Conservation (phyloP, 2,113 vertebrate genomes). For the Cyphomyrus plagiostoma region DNA sequence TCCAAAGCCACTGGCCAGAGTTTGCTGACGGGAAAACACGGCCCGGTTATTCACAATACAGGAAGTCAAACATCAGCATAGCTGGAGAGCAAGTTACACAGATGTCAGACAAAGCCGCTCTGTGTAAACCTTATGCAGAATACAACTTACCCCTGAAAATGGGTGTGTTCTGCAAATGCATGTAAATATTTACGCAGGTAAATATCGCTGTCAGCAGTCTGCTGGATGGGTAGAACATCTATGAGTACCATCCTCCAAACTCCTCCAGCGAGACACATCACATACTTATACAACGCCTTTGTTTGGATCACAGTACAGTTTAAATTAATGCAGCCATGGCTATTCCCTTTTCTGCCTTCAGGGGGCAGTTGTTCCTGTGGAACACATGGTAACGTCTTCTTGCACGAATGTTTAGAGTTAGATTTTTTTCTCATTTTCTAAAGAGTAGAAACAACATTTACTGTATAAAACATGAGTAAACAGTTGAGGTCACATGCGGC, state of each 20-base stretch:
- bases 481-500: neutral
- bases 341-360: neutral
- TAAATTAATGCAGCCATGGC: neutral
- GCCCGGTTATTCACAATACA: neutral
- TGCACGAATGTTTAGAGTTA: neutral
- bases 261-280: neutral
- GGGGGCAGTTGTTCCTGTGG: neutral
- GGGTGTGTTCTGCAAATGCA: neutral
- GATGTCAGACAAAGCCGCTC: neutral
- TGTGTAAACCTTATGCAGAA: neutral
- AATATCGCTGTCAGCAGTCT: neutral
- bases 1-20: neutral
- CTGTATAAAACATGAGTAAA: neutral
- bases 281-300: neutral
- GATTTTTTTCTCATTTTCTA: neutral
- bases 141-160: neutral
- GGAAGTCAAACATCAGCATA: neutral
- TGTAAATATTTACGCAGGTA: neutral
- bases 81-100: neutral
- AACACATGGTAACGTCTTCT: neutral
- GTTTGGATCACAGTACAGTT: neutral
- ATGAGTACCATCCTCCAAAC: neutral
- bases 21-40: neutral
- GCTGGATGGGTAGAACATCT: neutral
- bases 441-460: neutral